A percentile compares a stretch with the other conserved stretches of the same genome.
Conservation (phyloP, 2,797 vertebrate species). For the Sebastiscus tertius region DNA sequence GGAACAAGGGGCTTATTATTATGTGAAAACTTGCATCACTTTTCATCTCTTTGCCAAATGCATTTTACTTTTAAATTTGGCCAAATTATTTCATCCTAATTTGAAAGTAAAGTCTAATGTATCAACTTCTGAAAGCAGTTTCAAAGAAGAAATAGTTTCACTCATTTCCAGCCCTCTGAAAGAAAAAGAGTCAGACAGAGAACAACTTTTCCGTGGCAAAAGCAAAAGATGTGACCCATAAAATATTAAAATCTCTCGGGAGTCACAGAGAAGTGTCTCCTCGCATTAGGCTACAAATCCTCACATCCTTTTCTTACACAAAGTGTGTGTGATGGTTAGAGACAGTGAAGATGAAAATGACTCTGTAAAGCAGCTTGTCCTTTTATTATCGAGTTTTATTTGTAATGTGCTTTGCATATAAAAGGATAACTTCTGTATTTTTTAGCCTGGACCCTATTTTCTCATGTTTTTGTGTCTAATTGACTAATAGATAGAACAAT, state of each 20-base stretch:
- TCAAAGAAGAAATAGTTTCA: conserved; percentile 11
- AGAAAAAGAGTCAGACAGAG: conserved; percentile 11
- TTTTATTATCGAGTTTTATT: neutral
- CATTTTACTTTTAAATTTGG: conserved; percentile 5
- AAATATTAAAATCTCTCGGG: conserved; percentile 55
- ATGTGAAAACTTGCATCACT: neutral
- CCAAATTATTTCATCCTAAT: conserved; percentile 9
- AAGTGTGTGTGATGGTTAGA: conserved; percentile 18
- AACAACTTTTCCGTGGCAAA: conserved; percentile 15
- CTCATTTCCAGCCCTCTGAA: conserved; percentile 1
- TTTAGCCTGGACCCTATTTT: too few species aligned
- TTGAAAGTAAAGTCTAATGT: conserved; percentile 9
- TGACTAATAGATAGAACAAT: too few species aligned
- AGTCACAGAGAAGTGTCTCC: conserved; percentile 29
- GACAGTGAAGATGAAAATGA: conserved; percentile 14
- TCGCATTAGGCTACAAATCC: conserved; percentile 17
- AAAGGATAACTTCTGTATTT: too few species aligned
- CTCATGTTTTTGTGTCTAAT: too few species aligned
- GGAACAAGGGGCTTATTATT: neutral
- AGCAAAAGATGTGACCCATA: conserved; percentile 45
- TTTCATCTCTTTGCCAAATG: neutral
- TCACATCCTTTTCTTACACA: conserved; percentile 43
- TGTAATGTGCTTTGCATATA: neutral
- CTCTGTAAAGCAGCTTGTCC: neutral
- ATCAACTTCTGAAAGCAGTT: conserved; percentile 25